Evolutionary conservation across 2,113 vertebrate genomes (phyloP).

Genomic region (Furnarius figulus): DNA sequence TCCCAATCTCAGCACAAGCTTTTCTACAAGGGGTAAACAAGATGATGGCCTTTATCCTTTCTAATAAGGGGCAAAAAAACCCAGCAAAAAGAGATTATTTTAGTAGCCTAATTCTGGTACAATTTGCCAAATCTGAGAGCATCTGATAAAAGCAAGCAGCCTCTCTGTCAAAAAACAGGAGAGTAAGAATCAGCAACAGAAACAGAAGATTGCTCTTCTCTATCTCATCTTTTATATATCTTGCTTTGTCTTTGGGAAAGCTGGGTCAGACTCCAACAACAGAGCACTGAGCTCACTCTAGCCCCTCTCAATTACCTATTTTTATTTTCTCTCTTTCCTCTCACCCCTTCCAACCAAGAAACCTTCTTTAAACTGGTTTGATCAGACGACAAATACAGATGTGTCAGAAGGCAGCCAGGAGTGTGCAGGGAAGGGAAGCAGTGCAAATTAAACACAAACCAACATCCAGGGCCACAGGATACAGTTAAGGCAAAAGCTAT

Average conservation of each 20-base stretch:
- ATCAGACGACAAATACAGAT: not conserved
- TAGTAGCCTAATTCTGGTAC: not conserved
- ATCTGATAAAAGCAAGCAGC: not conserved
- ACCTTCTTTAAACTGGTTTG: not conserved
- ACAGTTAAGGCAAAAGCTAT: not conserved
- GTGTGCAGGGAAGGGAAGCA: not conserved
- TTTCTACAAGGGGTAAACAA: not conserved
- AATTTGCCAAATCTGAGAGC: not conserved
- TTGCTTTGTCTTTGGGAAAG: not conserved
- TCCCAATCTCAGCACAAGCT: not conserved
- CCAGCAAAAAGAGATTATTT: not conserved
- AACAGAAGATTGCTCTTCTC: not conserved
- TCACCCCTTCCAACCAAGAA: not conserved
- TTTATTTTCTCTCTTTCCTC: not conserved
- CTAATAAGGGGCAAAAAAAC: not conserved
- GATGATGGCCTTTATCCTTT: not conserved
- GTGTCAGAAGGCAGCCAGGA: not conserved
- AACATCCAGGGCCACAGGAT: not conserved
- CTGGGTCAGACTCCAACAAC: not conserved
- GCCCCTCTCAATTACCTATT: not conserved
- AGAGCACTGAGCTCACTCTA: not conserved
- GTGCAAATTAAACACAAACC: not conserved
- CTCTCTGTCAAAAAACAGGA: not conserved
- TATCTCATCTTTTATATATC: not conserved
- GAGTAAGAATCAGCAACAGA: not conserved